Percentiles rank a stretch among this genome's conserved stretches.
Evolutionary conservation across 1,140 invertebrate genomes (phyloP).

Genomic region (Phocides pigmalion): DNA sequence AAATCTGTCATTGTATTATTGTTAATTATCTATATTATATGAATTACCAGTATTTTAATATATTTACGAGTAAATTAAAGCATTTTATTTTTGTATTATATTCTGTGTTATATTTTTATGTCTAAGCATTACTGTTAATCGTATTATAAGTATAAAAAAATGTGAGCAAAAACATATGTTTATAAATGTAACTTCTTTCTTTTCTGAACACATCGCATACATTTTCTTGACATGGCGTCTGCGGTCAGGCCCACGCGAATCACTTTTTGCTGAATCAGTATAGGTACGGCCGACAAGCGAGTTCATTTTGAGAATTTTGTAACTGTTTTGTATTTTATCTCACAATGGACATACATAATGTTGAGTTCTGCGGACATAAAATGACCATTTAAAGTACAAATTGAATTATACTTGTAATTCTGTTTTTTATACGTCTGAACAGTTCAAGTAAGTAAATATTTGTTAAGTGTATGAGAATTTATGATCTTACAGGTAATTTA

Average conservation of each 20-base stretch:
- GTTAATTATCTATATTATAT: too few relatives aligned
- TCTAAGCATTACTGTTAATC: too few relatives aligned
- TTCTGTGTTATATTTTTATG: too few relatives aligned
- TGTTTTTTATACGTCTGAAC: neutral
- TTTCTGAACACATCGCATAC: neutral
- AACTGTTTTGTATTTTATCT: neutral
- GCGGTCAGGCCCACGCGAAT: constrained; percentile 46
- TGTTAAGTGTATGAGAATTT: neutral
- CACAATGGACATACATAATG: neutral
- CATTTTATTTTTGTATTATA: too few relatives aligned
- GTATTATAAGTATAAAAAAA: too few relatives aligned
- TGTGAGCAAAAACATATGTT: too few relatives aligned
- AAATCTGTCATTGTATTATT: too few relatives aligned
- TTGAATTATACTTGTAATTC: neutral
- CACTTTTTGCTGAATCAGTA: constrained; percentile 36
- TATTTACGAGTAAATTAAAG: too few relatives aligned
- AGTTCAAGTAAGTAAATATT: neutral
- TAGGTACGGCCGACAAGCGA: constrained; percentile 37
- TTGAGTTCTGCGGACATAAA: constrained; percentile 5
- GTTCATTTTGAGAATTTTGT: constrained; percentile 18
- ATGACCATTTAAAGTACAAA: constrained; percentile 2
- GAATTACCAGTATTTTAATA: too few relatives aligned
- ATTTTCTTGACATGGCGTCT: constrained; percentile 38
- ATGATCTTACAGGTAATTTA: neutral
- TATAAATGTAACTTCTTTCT: too few relatives aligned